Percentiles rank a stretch among this genome's conserved stretches.
Conservation (phyloP, 2,113 vertebrate genomes). For the human region DNA sequence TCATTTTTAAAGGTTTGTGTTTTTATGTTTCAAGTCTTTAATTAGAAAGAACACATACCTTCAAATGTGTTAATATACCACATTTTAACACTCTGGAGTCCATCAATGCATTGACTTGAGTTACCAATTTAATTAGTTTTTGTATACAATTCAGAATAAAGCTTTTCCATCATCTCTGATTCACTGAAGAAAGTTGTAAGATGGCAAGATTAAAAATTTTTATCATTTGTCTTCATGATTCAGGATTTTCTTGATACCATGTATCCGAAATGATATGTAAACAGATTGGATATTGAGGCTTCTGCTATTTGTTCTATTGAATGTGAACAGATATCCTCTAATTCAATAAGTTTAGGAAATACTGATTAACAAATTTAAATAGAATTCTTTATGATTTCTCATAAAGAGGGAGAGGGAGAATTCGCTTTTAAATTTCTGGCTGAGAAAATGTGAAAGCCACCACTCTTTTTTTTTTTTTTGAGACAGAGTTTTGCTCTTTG, state of each 20-base stretch:
- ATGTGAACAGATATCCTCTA: not conserved
- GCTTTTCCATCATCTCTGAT: not conserved
- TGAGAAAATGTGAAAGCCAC: not conserved
- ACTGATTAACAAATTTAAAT: not conserved
- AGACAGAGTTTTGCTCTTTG: too few species aligned
- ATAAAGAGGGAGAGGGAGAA: not conserved
- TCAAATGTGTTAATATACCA: not conserved
- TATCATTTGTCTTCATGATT: not conserved
- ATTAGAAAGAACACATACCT: not conserved
- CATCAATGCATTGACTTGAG: not conserved
- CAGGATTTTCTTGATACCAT: not conserved
- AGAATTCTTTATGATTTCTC: not conserved
- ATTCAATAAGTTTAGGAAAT: not conserved
- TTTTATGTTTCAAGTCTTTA: slow-evolving; percentile 13
- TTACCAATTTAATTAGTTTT: slow-evolving; percentile 8
- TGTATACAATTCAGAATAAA: slow-evolving; percentile 10
- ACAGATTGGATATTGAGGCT: not conserved
- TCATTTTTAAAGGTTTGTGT: not conserved
- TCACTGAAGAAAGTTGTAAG: slow-evolving; percentile 25
- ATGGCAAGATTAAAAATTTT: not conserved
- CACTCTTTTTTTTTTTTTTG: not conserved
- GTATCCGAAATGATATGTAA: slow-evolving; percentile 1
- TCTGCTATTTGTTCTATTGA: not conserved
- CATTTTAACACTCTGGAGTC: not conserved
- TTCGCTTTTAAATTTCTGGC: slow-evolving; percentile 32